These are phyloP conservation scores for Drosophila cardini DNA, from an alignment of 1,140 invertebrate genomes.

Conservation along the genomic window DNA sequence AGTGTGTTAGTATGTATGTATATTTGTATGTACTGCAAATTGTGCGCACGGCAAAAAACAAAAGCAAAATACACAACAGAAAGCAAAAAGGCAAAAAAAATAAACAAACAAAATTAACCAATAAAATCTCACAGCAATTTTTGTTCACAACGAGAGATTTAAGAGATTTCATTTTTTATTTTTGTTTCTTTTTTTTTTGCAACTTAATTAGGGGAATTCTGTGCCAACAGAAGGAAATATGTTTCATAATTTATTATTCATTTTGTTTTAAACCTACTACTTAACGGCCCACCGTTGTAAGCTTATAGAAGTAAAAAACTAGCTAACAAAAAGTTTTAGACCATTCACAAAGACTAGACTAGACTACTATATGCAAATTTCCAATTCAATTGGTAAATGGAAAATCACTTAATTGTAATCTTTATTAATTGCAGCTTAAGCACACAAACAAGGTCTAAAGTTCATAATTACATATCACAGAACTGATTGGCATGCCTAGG, in stretches of 20 bases:
- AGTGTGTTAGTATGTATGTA: slow-evolving; percentile 57
- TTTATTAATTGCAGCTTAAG: slow-evolving; percentile 35
- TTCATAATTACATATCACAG: slow-evolving; percentile 37
- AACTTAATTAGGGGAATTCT: slow-evolving; percentile 45
- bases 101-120: slow-evolving; percentile 63
- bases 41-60: slow-evolving; percentile 50
- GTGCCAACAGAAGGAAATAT: slow-evolving; percentile 23
- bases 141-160: slow-evolving; percentile 44
- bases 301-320: no score
- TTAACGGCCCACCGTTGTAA: slow-evolving; percentile 12
- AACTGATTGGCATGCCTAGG: slow-evolving; percentile 61
- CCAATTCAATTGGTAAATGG: no score
- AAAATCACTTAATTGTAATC: neutral
- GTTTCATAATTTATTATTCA: slow-evolving; percentile 25
- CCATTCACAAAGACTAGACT: no score
- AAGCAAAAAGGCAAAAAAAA: slow-evolving; percentile 34
- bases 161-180: slow-evolving; percentile 33
- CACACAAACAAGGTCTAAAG: slow-evolving; percentile 41
- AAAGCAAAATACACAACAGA: slow-evolving; percentile 29
- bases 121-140: slow-evolving; percentile 66
- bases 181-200: no score
- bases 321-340: neutral
- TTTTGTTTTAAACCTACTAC: neutral
- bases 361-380: no score
- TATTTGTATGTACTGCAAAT: slow-evolving; percentile 39